Base-by-base conservation (phyloP, 2,113 vertebrate species). In the Mesocricetus auratus region DNA sequence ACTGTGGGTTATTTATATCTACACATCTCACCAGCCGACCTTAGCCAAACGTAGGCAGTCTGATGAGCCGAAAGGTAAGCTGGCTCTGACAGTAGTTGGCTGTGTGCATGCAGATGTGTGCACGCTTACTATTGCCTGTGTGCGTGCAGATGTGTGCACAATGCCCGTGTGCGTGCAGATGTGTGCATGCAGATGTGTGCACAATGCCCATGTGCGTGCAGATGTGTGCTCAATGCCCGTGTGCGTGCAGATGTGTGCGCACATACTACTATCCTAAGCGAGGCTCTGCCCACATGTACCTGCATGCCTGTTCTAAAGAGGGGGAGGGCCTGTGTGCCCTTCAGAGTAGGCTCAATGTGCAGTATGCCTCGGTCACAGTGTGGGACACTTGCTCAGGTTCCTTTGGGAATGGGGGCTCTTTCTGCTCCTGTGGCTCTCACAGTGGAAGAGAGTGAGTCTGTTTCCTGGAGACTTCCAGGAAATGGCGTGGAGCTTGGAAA, bases 371-470 rank as follows among this genome's bases (percentile, higher is more conserved):
- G 13, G 81, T n/a, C n/a, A 29, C 26, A 31, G 39, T 1, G 36
- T 6, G 58, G 58, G 74, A 19, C 53, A 19, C 56, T 1, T 4
- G 45, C 45, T 17, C 66, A 62, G 89, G 26, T 17, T 15, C 6
- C n/a, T 71, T 13, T 0, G 1, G 31, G n/a, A 4, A 5, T 19
- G 19, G 42, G 39, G 56, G 16, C 47, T 16, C 19, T 3, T 45
- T 24, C 33, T 0, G 7, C 7, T 15, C 17, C 39, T 50, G 42
- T 0, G 39, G 19, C 9, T 33, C n/a, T n/a, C 22, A 0, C 21
- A 26, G 33, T 36, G 42, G 10, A 5, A 1, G 5, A 78, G 3
- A 39, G 33, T n/a, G 24, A 22, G 11, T 17, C 2, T 42, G 13
- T n/a, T 24, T 17, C 13, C 66, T 21, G 50, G 42, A 4, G 22